A percentile compares a stretch with the other conserved stretches of the same genome.
Evolutionary conservation across 37 sponge, comb jelly and placozoan genomes (phyloP).

Genomic region (Axinella damicornis): DNA sequence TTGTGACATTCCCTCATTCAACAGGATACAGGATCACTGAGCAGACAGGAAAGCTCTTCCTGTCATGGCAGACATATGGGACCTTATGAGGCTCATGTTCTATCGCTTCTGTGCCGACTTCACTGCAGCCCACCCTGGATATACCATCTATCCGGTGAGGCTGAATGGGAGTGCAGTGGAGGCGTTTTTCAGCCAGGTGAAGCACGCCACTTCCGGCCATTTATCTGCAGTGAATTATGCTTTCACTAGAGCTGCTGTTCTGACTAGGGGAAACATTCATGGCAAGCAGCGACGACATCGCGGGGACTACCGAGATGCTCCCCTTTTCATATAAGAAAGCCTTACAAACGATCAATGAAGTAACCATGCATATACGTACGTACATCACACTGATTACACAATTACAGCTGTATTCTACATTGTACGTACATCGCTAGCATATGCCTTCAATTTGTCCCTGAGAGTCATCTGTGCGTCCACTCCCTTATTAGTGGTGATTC

Average conservation of each 20-base stretch:
- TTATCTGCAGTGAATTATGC: too few species aligned
- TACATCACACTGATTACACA: too few species aligned
- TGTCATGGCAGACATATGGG: conserved; percentile 51
- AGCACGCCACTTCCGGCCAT: too few species aligned
- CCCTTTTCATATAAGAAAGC: too few species aligned
- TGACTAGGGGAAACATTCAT: neutral
- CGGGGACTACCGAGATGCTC: conserved; percentile 10
- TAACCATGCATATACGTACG: too few species aligned
- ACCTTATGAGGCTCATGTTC: conserved; percentile 3
- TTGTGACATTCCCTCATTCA: too few species aligned
- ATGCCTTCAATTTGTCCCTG: conserved; percentile 19
- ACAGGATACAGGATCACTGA: neutral
- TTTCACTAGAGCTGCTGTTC: neutral
- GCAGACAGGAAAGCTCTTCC: neutral
- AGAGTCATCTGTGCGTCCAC: conserved; percentile 16
- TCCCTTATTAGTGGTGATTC: conserved; percentile 11
- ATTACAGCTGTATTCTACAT: neutral
- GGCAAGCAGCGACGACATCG: conserved; percentile 8
- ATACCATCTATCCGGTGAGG: conserved; percentile 2
- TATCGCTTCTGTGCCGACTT: conserved; percentile 47
- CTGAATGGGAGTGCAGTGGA: conserved; percentile 45
- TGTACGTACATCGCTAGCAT: conserved; percentile 17
- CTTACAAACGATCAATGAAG: too few species aligned
- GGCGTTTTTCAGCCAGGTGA: conserved; percentile 26
- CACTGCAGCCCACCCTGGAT: conserved; percentile 4